These are phyloP conservation scores for Sinocyclocheilus grahami DNA, from an alignment of 2,113 vertebrate genomes.

Conservation along the genomic window DNA sequence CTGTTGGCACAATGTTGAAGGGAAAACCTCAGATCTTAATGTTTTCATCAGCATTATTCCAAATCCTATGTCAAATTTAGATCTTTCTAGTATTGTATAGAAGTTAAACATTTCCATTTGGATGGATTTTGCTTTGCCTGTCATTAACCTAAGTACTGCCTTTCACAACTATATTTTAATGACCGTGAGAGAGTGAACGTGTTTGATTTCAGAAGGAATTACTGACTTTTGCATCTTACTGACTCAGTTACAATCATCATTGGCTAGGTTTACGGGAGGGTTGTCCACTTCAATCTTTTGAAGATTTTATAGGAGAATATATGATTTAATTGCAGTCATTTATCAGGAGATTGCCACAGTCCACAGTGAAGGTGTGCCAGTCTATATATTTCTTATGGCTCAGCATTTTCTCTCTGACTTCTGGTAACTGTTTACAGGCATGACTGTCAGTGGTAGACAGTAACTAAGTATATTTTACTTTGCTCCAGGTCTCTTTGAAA, in stretches of 20 bases:
- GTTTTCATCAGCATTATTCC: constrained; percentile 3
- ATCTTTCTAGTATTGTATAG: background rate
- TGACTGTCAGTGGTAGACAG: background rate
- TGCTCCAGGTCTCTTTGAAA: background rate
- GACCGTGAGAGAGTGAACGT: background rate
- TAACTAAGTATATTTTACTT: background rate
- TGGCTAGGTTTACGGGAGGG: background rate
- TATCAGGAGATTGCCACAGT: background rate
- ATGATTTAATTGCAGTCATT: background rate
- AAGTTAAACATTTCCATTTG: background rate
- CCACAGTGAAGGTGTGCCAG: background rate
- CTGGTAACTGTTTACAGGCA: no score
- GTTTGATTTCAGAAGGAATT: constrained; percentile 8
- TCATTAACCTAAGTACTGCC: constrained; percentile 7
- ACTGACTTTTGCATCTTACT: background rate
- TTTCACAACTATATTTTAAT: constrained; percentile 15
- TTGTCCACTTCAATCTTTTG: background rate
- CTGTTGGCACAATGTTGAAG: background rate
- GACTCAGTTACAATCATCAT: background rate
- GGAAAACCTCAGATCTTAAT: background rate
- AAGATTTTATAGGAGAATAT: background rate
- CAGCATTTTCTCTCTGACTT: no score
- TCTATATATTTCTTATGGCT: background rate
- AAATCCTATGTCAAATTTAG: background rate
- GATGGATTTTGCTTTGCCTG: background rate